Evolutionary conservation across 2,888 invertebrate species (phyloP), one percentile per base, ranked within the genome.

Genomic region (Drosophila ezoana): DNA sequence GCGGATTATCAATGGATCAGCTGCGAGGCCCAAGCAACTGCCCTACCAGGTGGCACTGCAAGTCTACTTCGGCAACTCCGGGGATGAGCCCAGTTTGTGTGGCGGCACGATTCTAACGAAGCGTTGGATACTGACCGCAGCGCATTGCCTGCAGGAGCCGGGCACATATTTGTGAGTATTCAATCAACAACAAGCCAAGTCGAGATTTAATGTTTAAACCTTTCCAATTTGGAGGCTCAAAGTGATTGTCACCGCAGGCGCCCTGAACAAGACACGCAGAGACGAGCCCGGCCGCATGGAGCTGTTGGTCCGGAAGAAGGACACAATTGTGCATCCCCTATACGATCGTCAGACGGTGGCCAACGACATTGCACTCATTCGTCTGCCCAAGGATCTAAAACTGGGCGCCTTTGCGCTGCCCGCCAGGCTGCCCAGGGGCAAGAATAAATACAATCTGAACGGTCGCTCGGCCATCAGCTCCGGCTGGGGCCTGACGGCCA

Each of bases 101-200:
- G 82, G 82, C 0, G 82, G 89, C 5, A 68, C 74, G 4, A 70
- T 82, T n/a, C 73, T 82, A 9, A 59, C 66, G 4, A 37, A 11
- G 2, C 64, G 59, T 2, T 86, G 87, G 76, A 72, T 82, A 35
- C 52, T 82, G 0, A 88, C 82, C 8, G 89, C 82, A 1, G 82
- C 89, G 0, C 82, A 82, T 44, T 83, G 82, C 6, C 48, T 83
- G 13, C 45, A 73, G 37, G 64, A 65, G 4, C 40, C 53, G 1
- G 10, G 18, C 11, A 3, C 32, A 0, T 13, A 33, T n/a, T 58
- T 76, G 83, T 76, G 32, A 52, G 64, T 41, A 35, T 4, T 16
- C 2, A 14, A 13, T 8, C 28, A 28, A 28, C 8, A 38, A 23
- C 10, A 10, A 8, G 35, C 1, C 6, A 4, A 20, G 4, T 14